Evolutionary conservation across 2,113 vertebrate species (phyloP).

Genomic region (Phylloscopus trochiloides): DNA sequence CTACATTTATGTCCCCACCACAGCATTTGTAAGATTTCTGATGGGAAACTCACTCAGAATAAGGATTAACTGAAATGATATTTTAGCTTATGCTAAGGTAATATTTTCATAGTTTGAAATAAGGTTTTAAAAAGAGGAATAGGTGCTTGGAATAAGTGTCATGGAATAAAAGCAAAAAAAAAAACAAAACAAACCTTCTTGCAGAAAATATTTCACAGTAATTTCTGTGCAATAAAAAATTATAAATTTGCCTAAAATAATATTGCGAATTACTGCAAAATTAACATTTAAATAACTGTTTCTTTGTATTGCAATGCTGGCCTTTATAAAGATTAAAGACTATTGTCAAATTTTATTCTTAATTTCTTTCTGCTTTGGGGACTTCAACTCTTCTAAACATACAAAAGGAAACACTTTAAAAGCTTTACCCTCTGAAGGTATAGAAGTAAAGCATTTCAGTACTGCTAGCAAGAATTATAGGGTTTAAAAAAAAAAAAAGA

Average conservation of each 20-base stretch:
- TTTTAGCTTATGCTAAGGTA: neutral
- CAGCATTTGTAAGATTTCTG: neutral
- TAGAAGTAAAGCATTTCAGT: neutral
- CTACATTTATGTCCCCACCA: neutral
- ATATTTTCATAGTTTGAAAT: neutral
- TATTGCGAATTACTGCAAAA: neutral
- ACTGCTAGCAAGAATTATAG: neutral
- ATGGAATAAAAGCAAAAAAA: neutral
- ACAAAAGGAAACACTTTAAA: neutral
- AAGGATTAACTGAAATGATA: neutral
- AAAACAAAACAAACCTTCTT: rapidly evolving
- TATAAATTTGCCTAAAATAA: neutral
- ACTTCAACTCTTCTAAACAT: neutral
- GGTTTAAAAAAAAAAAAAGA: neutral
- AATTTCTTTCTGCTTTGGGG: neutral
- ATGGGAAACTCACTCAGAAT: neutral
- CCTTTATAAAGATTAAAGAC: neutral
- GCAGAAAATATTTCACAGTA: neutral
- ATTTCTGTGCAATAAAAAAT: neutral
- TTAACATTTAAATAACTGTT: neutral
- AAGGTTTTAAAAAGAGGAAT: neutral
- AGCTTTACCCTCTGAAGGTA: neutral
- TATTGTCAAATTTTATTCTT: neutral
- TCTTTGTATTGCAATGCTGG: neutral
- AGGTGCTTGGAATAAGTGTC: neutral